Evolutionary conservation across 2,113 vertebrate genomes (phyloP), one percentile per base, ranked within the genome.

Genomic region (Gorsachius goisagi): DNA sequence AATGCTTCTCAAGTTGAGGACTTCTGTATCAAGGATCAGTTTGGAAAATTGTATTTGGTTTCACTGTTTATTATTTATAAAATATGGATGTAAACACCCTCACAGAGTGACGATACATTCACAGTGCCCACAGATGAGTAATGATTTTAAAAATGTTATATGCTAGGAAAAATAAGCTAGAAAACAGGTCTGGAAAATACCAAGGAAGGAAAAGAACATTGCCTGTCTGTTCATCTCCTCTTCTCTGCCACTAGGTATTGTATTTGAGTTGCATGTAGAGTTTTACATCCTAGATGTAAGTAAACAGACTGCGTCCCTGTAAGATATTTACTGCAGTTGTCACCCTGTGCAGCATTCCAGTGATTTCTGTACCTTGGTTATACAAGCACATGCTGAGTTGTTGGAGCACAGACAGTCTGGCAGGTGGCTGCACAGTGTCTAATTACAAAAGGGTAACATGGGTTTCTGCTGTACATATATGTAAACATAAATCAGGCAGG

Each of bases 371-470:
- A 16, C 64, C 50, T 69, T 0, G 5, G 37, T n/a, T 88, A 17
- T 71, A 44, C 33, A 49, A 52, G 52, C 52, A n/a, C 69, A 45
- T 47, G 88, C 93, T 88, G 93, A 58, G 60, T 11, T 91, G 69
- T n/a, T 96, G 77, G 82, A 91, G 47, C 72, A 69, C 14, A 85
- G 67, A 26, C 64, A 30, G 64, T 41, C 74, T 93, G 94, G 50
- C 94, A 93, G 77, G 81, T 91, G 93, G 90, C 64, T 93, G 73
- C 73, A 50, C 85, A 89, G 88, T 71, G 39, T 60, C 81, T 91
- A 26, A 87, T 81, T 89, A 84, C 59, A 62, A 56, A 84, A 89
- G 69, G 56, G 64, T 75, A 84, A 87, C 24, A 11, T 12, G 41
- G 45, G 20, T 76, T 83, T 91, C 60, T 66, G 55, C 69, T 72